Percentiles rank a stretch among this genome's conserved stretches.
Conservation (phyloP, 2,113 vertebrate genomes). For the Apteryx mantelli region DNA sequence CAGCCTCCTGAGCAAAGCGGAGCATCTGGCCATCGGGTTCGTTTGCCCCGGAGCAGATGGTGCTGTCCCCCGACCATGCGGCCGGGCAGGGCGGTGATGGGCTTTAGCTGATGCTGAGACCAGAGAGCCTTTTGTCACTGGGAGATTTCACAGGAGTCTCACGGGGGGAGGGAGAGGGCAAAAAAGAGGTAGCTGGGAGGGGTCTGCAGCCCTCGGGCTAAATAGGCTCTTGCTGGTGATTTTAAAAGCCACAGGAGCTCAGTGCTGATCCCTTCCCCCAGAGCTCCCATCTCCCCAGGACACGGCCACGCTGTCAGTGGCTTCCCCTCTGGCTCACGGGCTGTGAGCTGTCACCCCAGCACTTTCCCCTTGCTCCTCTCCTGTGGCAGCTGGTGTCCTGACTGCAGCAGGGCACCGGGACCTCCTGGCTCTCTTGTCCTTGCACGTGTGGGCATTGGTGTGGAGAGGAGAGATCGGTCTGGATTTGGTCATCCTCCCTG, state of each 20-base stretch:
- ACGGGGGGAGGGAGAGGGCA: not conserved
- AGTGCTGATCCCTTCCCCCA: not conserved
- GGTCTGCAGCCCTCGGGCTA: not conserved
- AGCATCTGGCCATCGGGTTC: conserved; percentile 72
- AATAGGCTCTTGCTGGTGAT: not conserved
- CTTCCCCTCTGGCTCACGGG: not conserved
- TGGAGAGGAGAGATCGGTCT: not conserved
- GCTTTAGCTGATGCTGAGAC: conserved; percentile 22
- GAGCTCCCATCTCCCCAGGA: not conserved
- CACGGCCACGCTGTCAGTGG: not conserved
- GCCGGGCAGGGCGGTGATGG: not conserved
- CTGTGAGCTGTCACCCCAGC: not conserved
- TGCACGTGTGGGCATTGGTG: accelerated
- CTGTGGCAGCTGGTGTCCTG: not conserved
- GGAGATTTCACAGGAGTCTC: not conserved
- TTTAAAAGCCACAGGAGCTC: not conserved
- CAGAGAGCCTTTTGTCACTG: conserved; percentile 28
- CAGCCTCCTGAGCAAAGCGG: conserved; percentile 55
- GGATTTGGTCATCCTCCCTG: not conserved
- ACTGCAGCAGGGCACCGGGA: not conserved
- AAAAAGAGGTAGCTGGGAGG: not conserved
- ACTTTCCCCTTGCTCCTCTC: not conserved
- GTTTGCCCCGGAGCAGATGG: conserved; percentile 73
- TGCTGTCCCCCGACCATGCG: conserved; percentile 8
- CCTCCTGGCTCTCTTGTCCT: not conserved